A percentile compares a stretch with the other conserved stretches of the same genome.
These are phyloP conservation scores for Tipula confusa DNA, from an alignment of 2,888 invertebrate species.

Conservation along the genomic window DNA sequence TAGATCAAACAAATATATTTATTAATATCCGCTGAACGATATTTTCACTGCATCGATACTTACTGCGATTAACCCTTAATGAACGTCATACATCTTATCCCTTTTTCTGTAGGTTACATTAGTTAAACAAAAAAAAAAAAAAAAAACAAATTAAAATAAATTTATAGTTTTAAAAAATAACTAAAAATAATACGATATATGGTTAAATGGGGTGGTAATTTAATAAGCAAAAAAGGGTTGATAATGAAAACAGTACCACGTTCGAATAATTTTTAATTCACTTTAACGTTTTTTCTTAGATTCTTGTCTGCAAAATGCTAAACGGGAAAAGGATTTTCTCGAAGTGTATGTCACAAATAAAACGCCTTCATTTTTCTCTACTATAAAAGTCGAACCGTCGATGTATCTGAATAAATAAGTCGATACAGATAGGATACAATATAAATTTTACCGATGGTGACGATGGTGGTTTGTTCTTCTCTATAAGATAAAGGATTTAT, in stretches of 20 bases:
- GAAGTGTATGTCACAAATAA: not conserved
- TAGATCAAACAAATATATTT: too few species aligned
- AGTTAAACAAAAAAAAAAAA: not conserved
- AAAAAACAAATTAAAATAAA: not conserved
- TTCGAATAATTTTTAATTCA: conserved; percentile 6
- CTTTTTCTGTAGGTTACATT: not conserved
- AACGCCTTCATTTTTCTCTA: not conserved
- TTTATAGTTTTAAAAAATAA: not conserved
- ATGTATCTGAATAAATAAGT: conserved; percentile 20
- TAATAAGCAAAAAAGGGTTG: not conserved
- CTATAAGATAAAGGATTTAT: not conserved
- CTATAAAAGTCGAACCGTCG: not conserved
- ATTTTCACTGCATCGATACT: too few species aligned
- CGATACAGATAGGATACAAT: not conserved
- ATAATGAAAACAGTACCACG: not conserved
- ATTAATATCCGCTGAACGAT: too few species aligned
- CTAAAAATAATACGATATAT: not conserved
- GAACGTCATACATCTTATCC: not conserved
- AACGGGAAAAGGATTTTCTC: not conserved
- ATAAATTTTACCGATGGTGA: not conserved
- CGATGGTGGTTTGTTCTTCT: not conserved
- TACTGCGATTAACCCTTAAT: too few species aligned
- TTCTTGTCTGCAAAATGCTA: not conserved
- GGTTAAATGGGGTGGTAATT: not conserved
- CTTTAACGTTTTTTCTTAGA: not conserved